Evolutionary conservation across 64 coral and sea anemone species (phyloP).

Genomic region (Pachyseris speciosa): DNA sequence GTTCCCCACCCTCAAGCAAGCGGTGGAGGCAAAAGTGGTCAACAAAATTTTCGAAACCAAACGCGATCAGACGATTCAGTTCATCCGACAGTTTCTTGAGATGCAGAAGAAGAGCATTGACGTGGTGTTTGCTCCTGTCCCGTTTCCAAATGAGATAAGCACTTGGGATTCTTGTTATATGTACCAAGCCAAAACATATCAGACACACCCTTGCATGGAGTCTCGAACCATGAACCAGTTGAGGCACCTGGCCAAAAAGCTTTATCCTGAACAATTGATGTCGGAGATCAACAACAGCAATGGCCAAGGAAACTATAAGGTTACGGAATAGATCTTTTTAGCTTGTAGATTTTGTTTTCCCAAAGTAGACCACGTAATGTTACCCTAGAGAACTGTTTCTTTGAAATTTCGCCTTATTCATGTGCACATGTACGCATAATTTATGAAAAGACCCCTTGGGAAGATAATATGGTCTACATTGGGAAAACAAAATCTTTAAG

Average conservation of each 20-base stretch:
- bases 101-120: constrained; percentile 93
- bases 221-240: background rate
- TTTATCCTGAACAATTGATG: background rate
- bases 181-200: background rate
- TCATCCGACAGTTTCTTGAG: constrained; percentile 75
- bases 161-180: background rate
- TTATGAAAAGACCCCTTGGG: too few species aligned
- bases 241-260: background rate
- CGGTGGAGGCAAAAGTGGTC: constrained; percentile 61
- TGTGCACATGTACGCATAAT: too few species aligned
- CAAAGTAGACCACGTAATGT: too few species aligned
- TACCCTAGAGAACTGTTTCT: too few species aligned
- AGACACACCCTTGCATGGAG: background rate
- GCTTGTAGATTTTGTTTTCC: too few species aligned
- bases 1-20: constrained; percentile 71
- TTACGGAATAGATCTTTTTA: too few species aligned
- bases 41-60: constrained; percentile 74
- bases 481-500: too few species aligned
- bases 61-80: constrained; percentile 50
- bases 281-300: background rate
- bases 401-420: too few species aligned
- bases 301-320: background rate
- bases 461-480: too few species aligned
- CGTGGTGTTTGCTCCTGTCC: constrained; percentile 43
- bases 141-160: constrained; percentile 50